phyloP scores from a whole-genome alignment of 2,113 vertebrate species.

The Chroicocephalus ridibundus region DNA sequence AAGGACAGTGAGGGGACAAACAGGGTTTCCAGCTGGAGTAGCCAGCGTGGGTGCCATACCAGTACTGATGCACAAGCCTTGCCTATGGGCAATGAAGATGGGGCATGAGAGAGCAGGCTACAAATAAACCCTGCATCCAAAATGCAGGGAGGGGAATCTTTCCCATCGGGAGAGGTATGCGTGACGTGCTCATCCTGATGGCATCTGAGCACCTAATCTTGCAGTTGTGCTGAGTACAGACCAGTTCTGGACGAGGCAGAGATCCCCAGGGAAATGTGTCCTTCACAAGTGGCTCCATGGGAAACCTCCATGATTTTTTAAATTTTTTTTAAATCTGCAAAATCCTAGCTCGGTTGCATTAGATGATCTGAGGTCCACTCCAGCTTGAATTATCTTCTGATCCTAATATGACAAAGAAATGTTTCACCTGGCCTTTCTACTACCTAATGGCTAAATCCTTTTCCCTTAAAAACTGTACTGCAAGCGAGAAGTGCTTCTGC shows the following conservation, averaged over 20 bases:
- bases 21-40: not conserved
- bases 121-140: not conserved
- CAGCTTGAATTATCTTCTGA: not conserved
- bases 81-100: not conserved
- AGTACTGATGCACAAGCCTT: not conserved
- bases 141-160: not conserved
- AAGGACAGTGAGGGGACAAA: not conserved
- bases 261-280: not conserved
- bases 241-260: not conserved
- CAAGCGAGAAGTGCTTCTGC: not conserved
- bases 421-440: not conserved
- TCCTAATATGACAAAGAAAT: not conserved
- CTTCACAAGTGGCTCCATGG: not conserved
- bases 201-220: slow-evolving; percentile 20
- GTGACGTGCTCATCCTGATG: not conserved
- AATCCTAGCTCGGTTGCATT: not conserved
- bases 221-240: slow-evolving; percentile 19
- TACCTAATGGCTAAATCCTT: not conserved
- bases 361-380: not conserved
- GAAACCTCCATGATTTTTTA: not conserved
- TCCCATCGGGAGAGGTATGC: not conserved
- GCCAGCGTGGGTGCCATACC: not conserved
- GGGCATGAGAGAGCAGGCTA: not conserved
- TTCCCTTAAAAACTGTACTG: not conserved
- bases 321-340: not conserved